Conservation (phyloP, 2,113 vertebrate genomes). For the Chascanopsetta lugubris region DNA sequence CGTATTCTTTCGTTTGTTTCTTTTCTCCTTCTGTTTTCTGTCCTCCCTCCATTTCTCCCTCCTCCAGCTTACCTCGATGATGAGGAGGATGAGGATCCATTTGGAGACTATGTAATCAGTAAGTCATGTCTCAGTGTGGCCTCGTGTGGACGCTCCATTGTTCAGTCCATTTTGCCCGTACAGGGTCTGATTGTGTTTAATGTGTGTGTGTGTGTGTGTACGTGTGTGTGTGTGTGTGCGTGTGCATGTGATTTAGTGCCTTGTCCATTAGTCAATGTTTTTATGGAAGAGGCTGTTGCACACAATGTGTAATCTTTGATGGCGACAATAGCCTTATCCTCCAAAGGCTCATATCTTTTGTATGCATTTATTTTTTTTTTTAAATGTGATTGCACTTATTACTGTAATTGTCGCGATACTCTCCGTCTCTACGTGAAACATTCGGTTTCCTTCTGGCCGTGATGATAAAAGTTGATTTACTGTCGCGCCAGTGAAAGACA, state of each 20-base stretch:
- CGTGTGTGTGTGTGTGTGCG: conserved; percentile 25
- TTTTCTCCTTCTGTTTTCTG: conserved; percentile 27
- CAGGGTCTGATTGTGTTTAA: conserved; percentile 41
- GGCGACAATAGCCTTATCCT: conserved; percentile 6
- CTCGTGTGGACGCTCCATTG: conserved; percentile 4
- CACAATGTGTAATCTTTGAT: conserved; percentile 22
- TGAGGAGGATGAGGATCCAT: conserved; percentile 74
- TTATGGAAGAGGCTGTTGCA: conserved; percentile 15
- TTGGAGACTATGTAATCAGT: conserved; percentile 80
- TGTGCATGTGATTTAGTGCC: conserved; percentile 27
- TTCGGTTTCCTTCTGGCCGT: conserved; percentile 10
- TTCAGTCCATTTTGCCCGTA: conserved; percentile 1
- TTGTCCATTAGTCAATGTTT: conserved; percentile 27
- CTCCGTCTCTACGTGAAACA: conserved; percentile 3
- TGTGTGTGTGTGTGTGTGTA: conserved; percentile 27
- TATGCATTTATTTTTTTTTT: no score
- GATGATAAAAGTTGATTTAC: conserved; percentile 19
- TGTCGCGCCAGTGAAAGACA: background rate
- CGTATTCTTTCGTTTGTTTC: conserved; percentile 34
- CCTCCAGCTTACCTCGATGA: conserved; percentile 70
- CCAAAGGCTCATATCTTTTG: conserved; percentile 14
- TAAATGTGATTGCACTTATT: conserved; percentile 12
- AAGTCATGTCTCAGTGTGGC: conserved; percentile 62
- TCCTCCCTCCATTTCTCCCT: conserved; percentile 20
- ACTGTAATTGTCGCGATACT: conserved; percentile 24